Evolutionary conservation across 2,888 invertebrate species (phyloP), one percentile per base, ranked within the genome.

Genomic region (Melipona beecheii): DNA sequence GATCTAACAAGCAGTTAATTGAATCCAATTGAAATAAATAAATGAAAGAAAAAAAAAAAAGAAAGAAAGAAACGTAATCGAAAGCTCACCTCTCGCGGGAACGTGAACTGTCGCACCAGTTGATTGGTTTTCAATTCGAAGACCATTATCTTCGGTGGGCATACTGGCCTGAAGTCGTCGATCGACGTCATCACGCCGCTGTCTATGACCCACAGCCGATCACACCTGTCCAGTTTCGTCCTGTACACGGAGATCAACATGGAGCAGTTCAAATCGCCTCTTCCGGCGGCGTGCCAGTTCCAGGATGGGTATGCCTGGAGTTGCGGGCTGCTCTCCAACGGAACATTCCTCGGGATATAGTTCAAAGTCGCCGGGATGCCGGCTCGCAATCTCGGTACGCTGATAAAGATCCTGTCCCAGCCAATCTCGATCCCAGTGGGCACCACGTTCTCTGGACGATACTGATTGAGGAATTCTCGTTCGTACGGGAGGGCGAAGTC

Each of bases 201-300:
- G 94, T 98, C 98, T 78, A 98, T 94, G 2, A 97, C 97, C 98
- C 98, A 98, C 5, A 98, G 95, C 27, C 98, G 95, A 94, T 97
- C 97, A 94, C 98, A 98, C n/a, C 97, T 96, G 93, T 98, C 98
- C 54, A 96, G 95, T 27, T 97, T 96, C 71, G 97, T 94, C 43
- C 98, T 95, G 54, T 98, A 98, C 65, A 97, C 97, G 0, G 98
- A 98, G 76, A 97, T 96, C 50, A 98, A 93, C 0, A 97, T 96
- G 27, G 97, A 96, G 93, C 98, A 98, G 94, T 97, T 97, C 92
- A 96, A 96, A 88, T 96, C 96, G 0, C 96, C 96, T 31, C 96
- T 96, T 0, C 96, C 97, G 0, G 97, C 96, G 0, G 95, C 95
- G 90, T 98, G 97, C 96, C 96, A 97, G 0, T 97, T 96, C 97